Base-by-base conservation (phyloP, 2,888 invertebrate species). In the Sisyra nigra region DNA sequence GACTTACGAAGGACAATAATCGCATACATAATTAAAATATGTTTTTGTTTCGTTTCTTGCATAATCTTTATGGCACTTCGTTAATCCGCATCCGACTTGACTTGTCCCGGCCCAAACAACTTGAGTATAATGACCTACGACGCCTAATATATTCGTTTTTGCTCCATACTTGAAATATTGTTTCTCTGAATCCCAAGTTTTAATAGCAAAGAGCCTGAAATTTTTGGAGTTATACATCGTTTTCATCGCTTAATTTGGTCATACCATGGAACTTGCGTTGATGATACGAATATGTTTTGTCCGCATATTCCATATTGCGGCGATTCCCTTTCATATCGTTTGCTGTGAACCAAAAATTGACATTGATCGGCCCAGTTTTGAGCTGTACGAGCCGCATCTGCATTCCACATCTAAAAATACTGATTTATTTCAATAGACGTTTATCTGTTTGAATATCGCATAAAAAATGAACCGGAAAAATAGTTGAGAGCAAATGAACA, bases 11-110 rank as follows among this genome's bases (percentile, higher is more conserved):
- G 86, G 86, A 55, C 85, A 85, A 58, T 86, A 86, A 64, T 85
- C 83, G 60, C 86, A 86, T 19, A 86, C 78, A 58, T 85, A 86
- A 59, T 80, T 83, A 62, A 74, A 85, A 60, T 77, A 86, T 63
- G 71, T 63, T 61, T 63, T 46, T 11, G 14, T 14, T 4, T 31
- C 14, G 67, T 72, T 62, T 67, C 67, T 10, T 68, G 72, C 24
- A 37, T 52, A 53, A 11, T 44, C 42, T 17, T 61, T 59, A n/a
- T 65, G 59, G 55, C 86, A 86, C 54, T 74, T 71, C 15, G 79
- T 71, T 50, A 82, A 65, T 0, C 84, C 83, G 53, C 85, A 85
- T 31, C 85, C 84, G 11, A 85, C 73, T 56, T 78, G 74, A 57
- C 83, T 82, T 14, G 74, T 76, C 3, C 80, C 69, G 9, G 82